Percentiles rank a stretch among this genome's conserved stretches.
Conservation (phyloP, 2,113 vertebrate species). For the Jaculus jaculus region DNA sequence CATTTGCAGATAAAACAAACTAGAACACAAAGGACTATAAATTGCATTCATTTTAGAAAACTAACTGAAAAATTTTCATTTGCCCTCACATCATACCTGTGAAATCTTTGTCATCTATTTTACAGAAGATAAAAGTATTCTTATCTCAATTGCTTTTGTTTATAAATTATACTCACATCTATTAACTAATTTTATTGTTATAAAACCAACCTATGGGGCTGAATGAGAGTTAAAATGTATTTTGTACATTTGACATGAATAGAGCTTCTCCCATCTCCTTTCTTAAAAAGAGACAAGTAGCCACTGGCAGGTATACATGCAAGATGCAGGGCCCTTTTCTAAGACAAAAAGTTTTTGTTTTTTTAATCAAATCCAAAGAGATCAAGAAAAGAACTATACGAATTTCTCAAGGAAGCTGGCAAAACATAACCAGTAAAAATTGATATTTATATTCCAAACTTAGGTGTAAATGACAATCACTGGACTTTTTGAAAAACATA, state of each 20-base stretch:
- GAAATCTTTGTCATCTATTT: conserved; percentile 11
- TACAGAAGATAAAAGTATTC: neutral
- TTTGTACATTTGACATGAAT: neutral
- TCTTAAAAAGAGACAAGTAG: neutral
- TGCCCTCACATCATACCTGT: neutral
- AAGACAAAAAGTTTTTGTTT: neutral
- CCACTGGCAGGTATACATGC: neutral
- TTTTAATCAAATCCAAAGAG: neutral
- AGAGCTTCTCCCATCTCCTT: neutral
- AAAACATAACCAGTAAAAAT: neutral
- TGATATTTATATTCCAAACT: neutral
- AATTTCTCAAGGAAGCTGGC: neutral
- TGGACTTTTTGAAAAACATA: neutral
- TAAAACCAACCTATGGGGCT: neutral
- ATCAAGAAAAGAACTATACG: neutral
- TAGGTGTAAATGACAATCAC: neutral
- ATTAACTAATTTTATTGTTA: conserved; percentile 30
- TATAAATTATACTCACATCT: conserved; percentile 23
- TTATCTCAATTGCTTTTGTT: neutral
- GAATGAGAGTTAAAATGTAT: neutral
- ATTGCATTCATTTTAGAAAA: neutral
- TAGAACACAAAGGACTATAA: neutral
- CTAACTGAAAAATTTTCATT: neutral
- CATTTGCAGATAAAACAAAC: neutral
- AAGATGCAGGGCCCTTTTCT: neutral